phyloP scores from a whole-genome alignment of 53 echinoderm and acorn worm genomes.

The Crossaster papposus region DNA sequence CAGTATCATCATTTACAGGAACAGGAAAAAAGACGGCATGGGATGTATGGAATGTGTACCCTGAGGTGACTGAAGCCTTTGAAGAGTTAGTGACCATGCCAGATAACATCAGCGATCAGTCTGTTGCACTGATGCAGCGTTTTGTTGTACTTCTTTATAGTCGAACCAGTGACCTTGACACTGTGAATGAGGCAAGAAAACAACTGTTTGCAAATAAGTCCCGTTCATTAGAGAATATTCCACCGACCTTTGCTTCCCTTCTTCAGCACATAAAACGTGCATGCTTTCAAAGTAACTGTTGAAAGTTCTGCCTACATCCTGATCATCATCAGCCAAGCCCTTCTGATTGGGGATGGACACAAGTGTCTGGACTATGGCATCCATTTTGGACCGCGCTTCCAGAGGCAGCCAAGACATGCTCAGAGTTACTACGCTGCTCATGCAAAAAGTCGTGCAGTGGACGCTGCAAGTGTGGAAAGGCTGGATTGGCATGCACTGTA shows the following conservation, averaged over 20 bases:
- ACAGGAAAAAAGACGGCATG: slow-evolving; percentile 38
- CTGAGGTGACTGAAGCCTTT: slow-evolving; percentile 5
- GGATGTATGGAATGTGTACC: slow-evolving; percentile 34
- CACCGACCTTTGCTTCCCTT: slow-evolving; percentile 36
- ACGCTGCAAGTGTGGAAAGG: slow-evolving; percentile 46
- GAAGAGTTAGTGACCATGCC: slow-evolving; percentile 8
- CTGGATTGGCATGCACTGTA: neutral
- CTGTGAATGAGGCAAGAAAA: slow-evolving; percentile 40
- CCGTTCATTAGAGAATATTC: neutral
- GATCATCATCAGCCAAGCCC: slow-evolving; percentile 4
- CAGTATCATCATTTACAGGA: slow-evolving; percentile 15
- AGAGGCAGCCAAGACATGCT: slow-evolving; percentile 34
- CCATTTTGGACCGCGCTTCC: slow-evolving; percentile 58
- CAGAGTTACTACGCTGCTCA: slow-evolving; percentile 40
- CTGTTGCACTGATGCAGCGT: slow-evolving; percentile 30
- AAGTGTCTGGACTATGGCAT: neutral
- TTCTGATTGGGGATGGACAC: slow-evolving; percentile 56
- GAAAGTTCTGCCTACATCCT: neutral
- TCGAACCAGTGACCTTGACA: slow-evolving; percentile 24
- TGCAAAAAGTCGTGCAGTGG: slow-evolving; percentile 39
- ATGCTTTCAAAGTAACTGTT: slow-evolving; percentile 1
- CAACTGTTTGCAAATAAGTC: slow-evolving; percentile 48
- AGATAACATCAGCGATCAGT: slow-evolving; percentile 18
- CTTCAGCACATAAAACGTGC: slow-evolving; percentile 26
- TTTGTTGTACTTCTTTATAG: slow-evolving; percentile 63